phyloP scores from a whole-genome alignment of 2,888 invertebrate species.

The Furcula furcula region DNA sequence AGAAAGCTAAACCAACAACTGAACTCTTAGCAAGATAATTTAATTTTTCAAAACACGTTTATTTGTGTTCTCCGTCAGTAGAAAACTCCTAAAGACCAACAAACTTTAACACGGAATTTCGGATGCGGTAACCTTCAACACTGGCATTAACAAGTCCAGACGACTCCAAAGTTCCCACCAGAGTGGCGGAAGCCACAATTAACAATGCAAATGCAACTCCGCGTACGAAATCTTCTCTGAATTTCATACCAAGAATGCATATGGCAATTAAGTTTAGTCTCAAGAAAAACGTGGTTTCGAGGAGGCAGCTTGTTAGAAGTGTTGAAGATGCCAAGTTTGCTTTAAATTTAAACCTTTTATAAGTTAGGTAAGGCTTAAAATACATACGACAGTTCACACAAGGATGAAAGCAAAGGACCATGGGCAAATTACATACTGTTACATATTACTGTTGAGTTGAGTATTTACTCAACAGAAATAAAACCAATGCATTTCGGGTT shows the following conservation, averaged over 20 bases:
- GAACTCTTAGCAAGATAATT: too few species aligned
- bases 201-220: conserved; percentile 71
- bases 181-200: conserved; percentile 58
- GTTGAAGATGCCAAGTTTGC: conserved; percentile 3
- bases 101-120: conserved; percentile 17
- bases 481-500: too few species aligned
- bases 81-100: too few species aligned
- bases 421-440: conserved; percentile 1
- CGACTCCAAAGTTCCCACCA: conserved; percentile 26
- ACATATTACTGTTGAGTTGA: conserved; percentile 3
- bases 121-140: conserved; percentile 21
- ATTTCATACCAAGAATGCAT: conserved; percentile 73
- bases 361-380: too few species aligned
- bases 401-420: too few species aligned
- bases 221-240: conserved; percentile 64
- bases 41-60: too few species aligned
- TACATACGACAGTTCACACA: too few species aligned
- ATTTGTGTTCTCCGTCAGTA: too few species aligned
- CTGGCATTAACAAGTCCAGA: conserved; percentile 25
- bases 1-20: too few species aligned
- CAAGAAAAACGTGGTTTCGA: conserved; percentile 56
- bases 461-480: too few species aligned
- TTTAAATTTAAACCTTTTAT: too few species aligned
- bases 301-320: conserved; percentile 39
- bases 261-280: conserved; percentile 64